These are phyloP conservation scores for Leucophenga montana DNA, from an alignment of 2,888 invertebrate species.

Conservation along the genomic window DNA sequence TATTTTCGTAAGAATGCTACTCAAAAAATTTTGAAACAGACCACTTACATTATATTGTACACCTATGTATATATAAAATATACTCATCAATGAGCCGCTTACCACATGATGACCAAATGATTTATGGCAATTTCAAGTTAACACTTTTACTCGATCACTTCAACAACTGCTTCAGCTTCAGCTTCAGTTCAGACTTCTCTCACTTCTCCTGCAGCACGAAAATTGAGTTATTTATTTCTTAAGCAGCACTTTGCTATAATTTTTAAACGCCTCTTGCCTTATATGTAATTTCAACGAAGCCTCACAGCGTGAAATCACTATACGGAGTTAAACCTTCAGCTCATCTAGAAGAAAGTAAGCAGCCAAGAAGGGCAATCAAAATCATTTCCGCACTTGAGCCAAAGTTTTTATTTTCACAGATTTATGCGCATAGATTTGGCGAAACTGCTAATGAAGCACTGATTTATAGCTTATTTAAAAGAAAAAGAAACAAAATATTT, in stretches of 20 bases:
- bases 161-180: background rate
- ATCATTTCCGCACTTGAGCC: background rate
- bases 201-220: background rate
- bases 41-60: too few species aligned
- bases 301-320: too few species aligned
- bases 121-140: slow-evolving; percentile 64
- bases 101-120: slow-evolving; percentile 43
- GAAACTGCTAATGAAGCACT: slow-evolving; percentile 9
- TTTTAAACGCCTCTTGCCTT: slow-evolving; percentile 14
- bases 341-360: background rate
- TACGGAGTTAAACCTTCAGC: too few species aligned
- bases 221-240: slow-evolving; percentile 28
- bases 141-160: slow-evolving; percentile 54
- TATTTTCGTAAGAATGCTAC: too few species aligned
- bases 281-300: background rate
- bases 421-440: slow-evolving; percentile 9
- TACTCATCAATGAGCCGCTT: too few species aligned
- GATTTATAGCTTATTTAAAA: slow-evolving; percentile 11
- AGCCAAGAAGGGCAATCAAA: background rate
- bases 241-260: slow-evolving; percentile 20
- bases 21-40: too few species aligned
- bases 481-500: too few species aligned
- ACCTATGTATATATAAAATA: too few species aligned
- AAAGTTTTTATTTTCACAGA: slow-evolving; percentile 3
- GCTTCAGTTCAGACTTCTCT: background rate